These are phyloP conservation scores for Leptobrachium leishanense DNA, from an alignment of 2,113 vertebrate genomes.

Conservation along the genomic window DNA sequence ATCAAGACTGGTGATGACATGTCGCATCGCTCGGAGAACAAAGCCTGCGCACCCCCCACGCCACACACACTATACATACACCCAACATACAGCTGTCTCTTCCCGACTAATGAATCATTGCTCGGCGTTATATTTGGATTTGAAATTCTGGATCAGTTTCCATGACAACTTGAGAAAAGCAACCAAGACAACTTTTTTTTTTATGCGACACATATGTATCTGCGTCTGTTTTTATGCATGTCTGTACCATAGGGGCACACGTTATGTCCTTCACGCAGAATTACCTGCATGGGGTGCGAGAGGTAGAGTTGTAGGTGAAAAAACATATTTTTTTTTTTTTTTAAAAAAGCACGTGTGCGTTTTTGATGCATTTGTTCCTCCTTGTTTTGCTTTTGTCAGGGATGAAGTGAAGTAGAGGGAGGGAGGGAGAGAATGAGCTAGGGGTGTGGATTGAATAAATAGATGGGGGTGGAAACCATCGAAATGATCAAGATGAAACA, in stretches of 20 bases:
- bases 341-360: not conserved
- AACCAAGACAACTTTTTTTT: conserved; percentile 17
- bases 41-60: too few relatives aligned
- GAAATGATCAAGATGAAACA: not conserved
- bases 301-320: too few relatives aligned
- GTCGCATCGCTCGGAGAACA: too few relatives aligned
- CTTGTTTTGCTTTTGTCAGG: not conserved
- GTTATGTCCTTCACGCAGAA: too few relatives aligned
- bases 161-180: conserved; percentile 22
- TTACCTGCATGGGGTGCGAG: too few relatives aligned
- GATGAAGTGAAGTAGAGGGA: conserved; percentile 1
- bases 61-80: not conserved
- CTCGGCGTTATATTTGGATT: conserved; percentile 39
- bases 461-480: not conserved
- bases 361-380: not conserved
- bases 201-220: not conserved
- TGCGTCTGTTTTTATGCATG: not conserved
- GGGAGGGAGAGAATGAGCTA: not conserved
- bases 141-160: conserved; percentile 28
- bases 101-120: conserved; percentile 18
- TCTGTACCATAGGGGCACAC: too few relatives aligned
- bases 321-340: too few relatives aligned
- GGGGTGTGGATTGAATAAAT: not conserved
- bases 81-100: not conserved
- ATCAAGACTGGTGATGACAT: too few relatives aligned